Evolutionary conservation across 2,797 vertebrate species (phyloP).

Genomic region (Serranus cabrilla): DNA sequence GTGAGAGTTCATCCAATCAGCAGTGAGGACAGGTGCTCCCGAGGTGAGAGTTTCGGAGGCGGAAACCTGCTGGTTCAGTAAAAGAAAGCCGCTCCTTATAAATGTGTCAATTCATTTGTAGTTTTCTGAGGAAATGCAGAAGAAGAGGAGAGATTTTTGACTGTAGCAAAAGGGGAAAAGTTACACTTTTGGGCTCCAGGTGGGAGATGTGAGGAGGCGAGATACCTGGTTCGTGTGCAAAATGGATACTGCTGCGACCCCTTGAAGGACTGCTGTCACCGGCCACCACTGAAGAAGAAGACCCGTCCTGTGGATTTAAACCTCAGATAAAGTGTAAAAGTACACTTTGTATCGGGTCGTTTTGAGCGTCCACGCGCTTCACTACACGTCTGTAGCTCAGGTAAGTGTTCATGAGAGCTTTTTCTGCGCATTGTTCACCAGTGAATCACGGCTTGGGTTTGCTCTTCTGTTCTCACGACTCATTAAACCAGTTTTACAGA

Average conservation of each 20-base stretch:
- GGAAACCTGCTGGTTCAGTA: slow-evolving; percentile 78
- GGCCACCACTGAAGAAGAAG: slow-evolving; percentile 11
- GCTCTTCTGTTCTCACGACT: slow-evolving; percentile 55
- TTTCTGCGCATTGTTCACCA: slow-evolving; percentile 47
- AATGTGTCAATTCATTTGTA: slow-evolving; percentile 43
- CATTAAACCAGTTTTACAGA: slow-evolving; percentile 79
- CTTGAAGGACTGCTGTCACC: slow-evolving; percentile 49
- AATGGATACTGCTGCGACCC: slow-evolving; percentile 55
- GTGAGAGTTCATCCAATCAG: slow-evolving; percentile 72
- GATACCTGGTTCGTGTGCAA: slow-evolving; percentile 50
- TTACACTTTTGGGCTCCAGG: not conserved
- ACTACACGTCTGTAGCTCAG: slow-evolving; percentile 38
- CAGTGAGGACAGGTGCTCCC: slow-evolving; percentile 79
- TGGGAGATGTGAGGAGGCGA: slow-evolving; percentile 26
- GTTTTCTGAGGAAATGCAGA: not conserved
- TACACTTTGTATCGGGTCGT: not conserved
- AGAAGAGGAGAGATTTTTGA: not conserved
- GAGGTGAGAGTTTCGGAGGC: slow-evolving; percentile 83
- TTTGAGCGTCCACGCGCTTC: not conserved
- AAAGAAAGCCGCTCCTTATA: slow-evolving; percentile 63
- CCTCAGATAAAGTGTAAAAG: not conserved
- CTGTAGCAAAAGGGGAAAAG: not conserved
- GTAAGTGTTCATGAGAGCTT: slow-evolving; percentile 51
- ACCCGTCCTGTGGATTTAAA: slow-evolving; percentile 33
- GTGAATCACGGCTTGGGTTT: slow-evolving; percentile 71